phyloP scores from a whole-genome alignment of 2,113 vertebrate species.

The Psephotus haematonotus region DNA sequence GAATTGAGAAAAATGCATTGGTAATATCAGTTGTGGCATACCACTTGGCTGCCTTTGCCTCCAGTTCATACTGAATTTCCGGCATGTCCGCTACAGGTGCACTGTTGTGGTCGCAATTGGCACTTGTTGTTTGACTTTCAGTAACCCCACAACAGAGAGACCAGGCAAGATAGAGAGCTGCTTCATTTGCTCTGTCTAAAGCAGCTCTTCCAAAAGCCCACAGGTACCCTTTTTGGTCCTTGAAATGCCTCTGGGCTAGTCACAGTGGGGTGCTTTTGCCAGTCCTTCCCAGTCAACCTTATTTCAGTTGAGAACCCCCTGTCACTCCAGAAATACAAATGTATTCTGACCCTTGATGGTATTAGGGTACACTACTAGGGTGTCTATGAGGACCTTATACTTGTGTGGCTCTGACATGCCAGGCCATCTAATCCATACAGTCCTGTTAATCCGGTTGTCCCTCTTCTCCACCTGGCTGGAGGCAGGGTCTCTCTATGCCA shows the following conservation, averaged over 20 bases:
- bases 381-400: neutral
- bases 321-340: neutral
- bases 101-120: too few relatives aligned
- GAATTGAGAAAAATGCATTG: too few relatives aligned
- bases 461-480: neutral
- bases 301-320: neutral
- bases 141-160: too few relatives aligned
- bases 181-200: neutral
- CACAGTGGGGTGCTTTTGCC: neutral
- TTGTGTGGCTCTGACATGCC: neutral
- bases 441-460: neutral
- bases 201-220: neutral
- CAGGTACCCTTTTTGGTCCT: neutral
- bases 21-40: too few relatives aligned
- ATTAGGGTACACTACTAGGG: neutral
- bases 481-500: neutral
- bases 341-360: neutral
- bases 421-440: neutral
- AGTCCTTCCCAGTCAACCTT: neutral
- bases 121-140: too few relatives aligned
- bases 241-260: neutral
- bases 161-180: too few relatives aligned
- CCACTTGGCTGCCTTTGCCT: too few relatives aligned
- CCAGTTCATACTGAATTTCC: too few relatives aligned
- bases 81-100: too few relatives aligned